Conservation (phyloP, 2,797 vertebrate genomes). For the Alauda arvensis region DNA sequence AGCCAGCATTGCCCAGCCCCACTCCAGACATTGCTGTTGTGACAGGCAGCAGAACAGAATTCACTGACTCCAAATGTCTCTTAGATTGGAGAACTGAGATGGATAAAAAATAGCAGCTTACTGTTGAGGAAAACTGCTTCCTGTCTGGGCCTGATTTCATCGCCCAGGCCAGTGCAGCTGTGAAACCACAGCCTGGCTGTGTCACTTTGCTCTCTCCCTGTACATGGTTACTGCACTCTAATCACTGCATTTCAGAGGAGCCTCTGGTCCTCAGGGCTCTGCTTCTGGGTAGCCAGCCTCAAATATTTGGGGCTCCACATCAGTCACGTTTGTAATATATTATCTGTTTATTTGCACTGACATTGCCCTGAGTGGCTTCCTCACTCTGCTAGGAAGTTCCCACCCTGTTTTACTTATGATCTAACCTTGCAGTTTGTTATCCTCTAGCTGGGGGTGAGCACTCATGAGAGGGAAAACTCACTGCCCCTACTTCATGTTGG, state of each 20-base stretch:
- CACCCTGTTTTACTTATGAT: constrained; percentile 45
- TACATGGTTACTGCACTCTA: not conserved
- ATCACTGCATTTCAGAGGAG: fast-evolving
- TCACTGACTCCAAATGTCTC: not conserved
- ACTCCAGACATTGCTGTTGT: fast-evolving
- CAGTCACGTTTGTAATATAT: not conserved
- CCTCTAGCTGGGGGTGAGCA: constrained; percentile 18
- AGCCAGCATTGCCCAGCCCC: not conserved
- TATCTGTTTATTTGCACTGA: not conserved
- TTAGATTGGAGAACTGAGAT: not conserved
- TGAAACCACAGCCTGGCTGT: not conserved
- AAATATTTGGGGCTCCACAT: not conserved
- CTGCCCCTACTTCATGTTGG: not conserved
- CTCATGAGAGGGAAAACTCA: not conserved
- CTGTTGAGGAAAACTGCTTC: constrained; percentile 46
- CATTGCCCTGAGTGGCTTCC: not conserved
- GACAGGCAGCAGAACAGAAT: not conserved
- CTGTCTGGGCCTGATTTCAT: constrained; percentile 47
- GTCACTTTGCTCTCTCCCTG: not conserved
- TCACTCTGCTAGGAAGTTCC: constrained; percentile 26
- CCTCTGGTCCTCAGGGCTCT: not conserved
- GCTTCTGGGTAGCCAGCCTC: not conserved
- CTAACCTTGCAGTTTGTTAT: not conserved
- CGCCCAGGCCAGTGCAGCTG: not conserved
- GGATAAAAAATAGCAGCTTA: constrained; percentile 55